Percentiles rank a stretch among this genome's conserved stretches.
Conservation (phyloP, 2,888 invertebrate species). For the Strigamia crassipes region DNA sequence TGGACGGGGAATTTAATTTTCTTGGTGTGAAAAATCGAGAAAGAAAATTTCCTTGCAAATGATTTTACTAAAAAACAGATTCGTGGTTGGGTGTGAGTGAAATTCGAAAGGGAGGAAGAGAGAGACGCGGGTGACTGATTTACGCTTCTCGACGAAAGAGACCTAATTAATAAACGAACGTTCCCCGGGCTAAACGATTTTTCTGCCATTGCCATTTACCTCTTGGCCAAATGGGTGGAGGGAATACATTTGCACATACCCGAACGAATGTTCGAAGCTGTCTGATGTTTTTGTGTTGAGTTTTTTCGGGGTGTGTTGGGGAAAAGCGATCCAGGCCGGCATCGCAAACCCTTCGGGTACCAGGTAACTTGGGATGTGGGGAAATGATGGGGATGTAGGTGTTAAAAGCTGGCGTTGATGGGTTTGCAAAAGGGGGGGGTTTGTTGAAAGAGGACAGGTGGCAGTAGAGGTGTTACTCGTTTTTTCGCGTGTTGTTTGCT, state of each 20-base stretch:
- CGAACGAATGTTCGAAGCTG: not conserved
- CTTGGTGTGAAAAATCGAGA: too few species aligned
- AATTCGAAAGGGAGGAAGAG: not conserved
- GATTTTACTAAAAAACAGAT: not conserved
- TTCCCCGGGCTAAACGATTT: slow-evolving; percentile 8
- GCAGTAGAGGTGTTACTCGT: slow-evolving; percentile 34
- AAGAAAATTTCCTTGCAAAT: too few species aligned
- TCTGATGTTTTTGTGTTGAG: not conserved
- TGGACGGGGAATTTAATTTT: too few species aligned
- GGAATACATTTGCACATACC: not conserved
- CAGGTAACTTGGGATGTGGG: slow-evolving; percentile 7
- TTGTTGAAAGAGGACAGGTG: slow-evolving; percentile 28
- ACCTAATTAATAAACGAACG: slow-evolving; percentile 35
- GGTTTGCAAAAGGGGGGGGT: slow-evolving; percentile 12
- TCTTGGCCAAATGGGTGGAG: slow-evolving; percentile 2
- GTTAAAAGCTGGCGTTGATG: slow-evolving; percentile 34
- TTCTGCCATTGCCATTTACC: not conserved
- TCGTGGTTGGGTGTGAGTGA: not conserved
- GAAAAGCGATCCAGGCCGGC: not conserved
- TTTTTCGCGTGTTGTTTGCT: slow-evolving; percentile 9
- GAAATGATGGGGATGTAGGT: slow-evolving; percentile 6
- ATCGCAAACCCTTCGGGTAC: not conserved
- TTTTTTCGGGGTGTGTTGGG: not conserved
- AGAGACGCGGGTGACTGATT: not conserved
- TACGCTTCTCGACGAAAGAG: slow-evolving; percentile 8